These are phyloP conservation scores for Gymnoscelis rufifasciata DNA, from an alignment of 2,888 invertebrate genomes.

Conservation along the genomic window DNA sequence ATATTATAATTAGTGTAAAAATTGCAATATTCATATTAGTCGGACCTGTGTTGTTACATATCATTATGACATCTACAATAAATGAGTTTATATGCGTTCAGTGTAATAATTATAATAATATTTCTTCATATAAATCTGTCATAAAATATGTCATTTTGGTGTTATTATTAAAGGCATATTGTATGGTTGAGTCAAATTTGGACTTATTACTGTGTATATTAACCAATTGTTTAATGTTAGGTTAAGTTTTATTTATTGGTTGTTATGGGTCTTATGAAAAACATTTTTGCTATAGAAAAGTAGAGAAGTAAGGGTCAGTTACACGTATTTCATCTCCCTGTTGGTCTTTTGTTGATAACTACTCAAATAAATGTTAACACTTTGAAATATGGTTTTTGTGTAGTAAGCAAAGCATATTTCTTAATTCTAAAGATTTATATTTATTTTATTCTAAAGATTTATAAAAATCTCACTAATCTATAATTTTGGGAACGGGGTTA, in stretches of 20 bases:
- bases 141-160: constrained; percentile 9
- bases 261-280: constrained; percentile 7
- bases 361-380: too few species aligned
- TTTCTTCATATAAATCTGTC: constrained; percentile 1
- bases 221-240: constrained; percentile 3
- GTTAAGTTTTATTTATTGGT: constrained; percentile 3
- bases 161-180: constrained; percentile 6
- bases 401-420: too few species aligned
- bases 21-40: constrained; percentile 26
- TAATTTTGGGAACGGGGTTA: too few species aligned
- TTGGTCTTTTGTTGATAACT: too few species aligned
- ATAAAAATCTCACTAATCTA: too few species aligned
- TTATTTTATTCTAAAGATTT: too few species aligned
- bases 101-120: too few species aligned
- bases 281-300: too few species aligned
- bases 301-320: too few species aligned
- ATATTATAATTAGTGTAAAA: not conserved
- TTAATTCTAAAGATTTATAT: too few species aligned
- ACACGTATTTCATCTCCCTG: too few species aligned
- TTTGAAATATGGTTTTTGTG: too few species aligned
- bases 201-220: not conserved
- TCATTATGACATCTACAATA: constrained; percentile 32
- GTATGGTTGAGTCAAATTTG: not conserved
- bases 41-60: constrained; percentile 46
- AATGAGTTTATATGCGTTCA: constrained; percentile 19